phyloP scores from a whole-genome alignment of 2,797 vertebrate species.

The Bucorvus abyssinicus region DNA sequence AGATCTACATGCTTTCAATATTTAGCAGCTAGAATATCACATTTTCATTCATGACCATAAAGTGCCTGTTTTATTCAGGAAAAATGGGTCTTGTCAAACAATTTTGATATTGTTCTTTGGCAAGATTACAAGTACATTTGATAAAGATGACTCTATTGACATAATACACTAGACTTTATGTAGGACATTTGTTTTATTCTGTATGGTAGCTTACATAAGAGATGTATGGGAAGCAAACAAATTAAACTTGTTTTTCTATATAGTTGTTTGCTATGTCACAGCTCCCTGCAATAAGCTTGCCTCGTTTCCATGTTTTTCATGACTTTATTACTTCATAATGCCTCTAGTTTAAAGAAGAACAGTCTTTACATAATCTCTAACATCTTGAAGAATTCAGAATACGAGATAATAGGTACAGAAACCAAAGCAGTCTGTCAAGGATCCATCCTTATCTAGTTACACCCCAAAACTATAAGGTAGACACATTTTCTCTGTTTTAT shows the following conservation, averaged over 20 bases:
- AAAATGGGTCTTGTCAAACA: slow-evolving; percentile 24
- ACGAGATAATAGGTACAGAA: neutral
- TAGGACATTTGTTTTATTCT: slow-evolving; percentile 10
- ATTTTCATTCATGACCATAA: slow-evolving; percentile 31
- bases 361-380: neutral
- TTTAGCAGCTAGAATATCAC: neutral
- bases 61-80: slow-evolving; percentile 8
- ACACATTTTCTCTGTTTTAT: neutral
- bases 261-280: neutral
- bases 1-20: neutral
- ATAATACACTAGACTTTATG: neutral
- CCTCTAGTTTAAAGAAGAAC: neutral
- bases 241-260: neutral
- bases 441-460: neutral
- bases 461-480: neutral
- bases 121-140: neutral
- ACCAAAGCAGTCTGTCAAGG: neutral
- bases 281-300: neutral
- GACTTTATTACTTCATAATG: neutral
- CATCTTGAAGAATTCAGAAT: neutral
- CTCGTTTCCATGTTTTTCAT: neutral
- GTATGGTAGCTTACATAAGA: neutral
- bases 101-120: neutral
- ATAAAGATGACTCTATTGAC: slow-evolving; percentile 23
- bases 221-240: neutral